Conservation (phyloP, 2,888 invertebrate species). For the Aspidiotus destructor region DNA sequence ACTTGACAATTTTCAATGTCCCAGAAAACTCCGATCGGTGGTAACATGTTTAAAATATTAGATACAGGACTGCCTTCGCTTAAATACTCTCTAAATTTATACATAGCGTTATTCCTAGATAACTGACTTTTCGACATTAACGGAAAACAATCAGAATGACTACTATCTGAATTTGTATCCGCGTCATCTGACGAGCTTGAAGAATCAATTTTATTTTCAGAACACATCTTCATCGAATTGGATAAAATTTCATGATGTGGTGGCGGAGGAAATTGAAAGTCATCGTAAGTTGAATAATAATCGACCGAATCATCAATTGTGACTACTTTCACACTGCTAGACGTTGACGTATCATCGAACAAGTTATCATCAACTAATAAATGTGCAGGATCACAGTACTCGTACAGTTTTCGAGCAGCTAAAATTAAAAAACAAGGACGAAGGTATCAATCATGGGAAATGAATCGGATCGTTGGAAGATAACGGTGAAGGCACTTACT, state of each 20-base stretch:
- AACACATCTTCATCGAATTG: conserved; percentile 18
- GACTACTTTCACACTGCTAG: not conserved
- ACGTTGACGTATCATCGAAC: not conserved
- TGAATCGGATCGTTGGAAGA: not conserved
- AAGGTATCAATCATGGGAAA: not conserved
- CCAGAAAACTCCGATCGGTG: conserved; percentile 82
- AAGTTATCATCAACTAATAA: conserved; percentile 1
- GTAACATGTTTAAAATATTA: conserved; percentile 40
- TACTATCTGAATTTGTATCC: conserved; percentile 34
- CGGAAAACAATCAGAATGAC: conserved; percentile 33
- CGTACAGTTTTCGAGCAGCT: conserved; percentile 18
- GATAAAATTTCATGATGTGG: conserved; percentile 26
- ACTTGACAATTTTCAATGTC: conserved; percentile 85
- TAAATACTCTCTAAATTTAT: conserved; percentile 18
- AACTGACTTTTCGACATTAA: conserved; percentile 9
- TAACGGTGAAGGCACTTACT: conserved; percentile 25
- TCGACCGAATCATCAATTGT: conserved; percentile 4
- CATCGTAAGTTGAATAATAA: conserved; percentile 8
- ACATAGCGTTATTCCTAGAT: conserved; percentile 11
- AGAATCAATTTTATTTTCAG: conserved; percentile 24
- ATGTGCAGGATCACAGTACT: conserved; percentile 12
- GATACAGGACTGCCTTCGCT: conserved; percentile 25
- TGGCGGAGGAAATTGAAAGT: conserved; percentile 35
- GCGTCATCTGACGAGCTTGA: conserved; percentile 33
- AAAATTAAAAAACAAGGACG: not conserved